A percentile compares a stretch with the other conserved stretches of the same genome.
Evolutionary conservation across 2,113 vertebrate genomes (phyloP).

Genomic region (Meriones unguiculatus): DNA sequence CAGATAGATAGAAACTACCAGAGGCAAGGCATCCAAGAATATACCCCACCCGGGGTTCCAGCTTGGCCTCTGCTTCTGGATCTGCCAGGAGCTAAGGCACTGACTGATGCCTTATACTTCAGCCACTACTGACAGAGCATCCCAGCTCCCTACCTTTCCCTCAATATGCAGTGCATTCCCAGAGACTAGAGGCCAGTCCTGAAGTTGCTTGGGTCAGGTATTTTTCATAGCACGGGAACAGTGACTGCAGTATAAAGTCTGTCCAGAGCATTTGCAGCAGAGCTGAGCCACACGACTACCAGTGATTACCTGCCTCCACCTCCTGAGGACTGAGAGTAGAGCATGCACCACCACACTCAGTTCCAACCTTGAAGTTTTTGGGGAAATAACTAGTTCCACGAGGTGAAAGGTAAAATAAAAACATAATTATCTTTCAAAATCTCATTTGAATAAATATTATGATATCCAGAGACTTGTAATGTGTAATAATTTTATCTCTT

Average conservation of each 20-base stretch:
- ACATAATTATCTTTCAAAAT: background rate
- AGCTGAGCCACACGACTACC: background rate
- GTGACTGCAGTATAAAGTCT: background rate
- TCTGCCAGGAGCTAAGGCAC: background rate
- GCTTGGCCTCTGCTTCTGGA: background rate
- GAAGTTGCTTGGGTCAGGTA: background rate
- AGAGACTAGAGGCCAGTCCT: no score
- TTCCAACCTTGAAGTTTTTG: background rate
- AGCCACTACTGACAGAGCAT: background rate
- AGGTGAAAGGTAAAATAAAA: background rate
- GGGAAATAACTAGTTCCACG: conserved; percentile 47
- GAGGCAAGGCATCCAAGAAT: background rate
- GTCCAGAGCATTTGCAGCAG: background rate
- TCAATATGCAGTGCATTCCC: background rate
- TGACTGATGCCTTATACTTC: background rate
- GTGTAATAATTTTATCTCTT: background rate
- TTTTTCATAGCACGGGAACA: background rate
- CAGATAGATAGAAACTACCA: background rate
- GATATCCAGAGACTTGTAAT: background rate
- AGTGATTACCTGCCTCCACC: background rate
- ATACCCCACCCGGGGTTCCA: background rate
- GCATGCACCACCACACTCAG: background rate
- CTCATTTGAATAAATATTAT: background rate
- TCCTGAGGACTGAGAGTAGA: background rate
- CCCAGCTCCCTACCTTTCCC: no score